Base-by-base conservation (phyloP, 1,140 invertebrate species). In the Nomia melanderi region DNA sequence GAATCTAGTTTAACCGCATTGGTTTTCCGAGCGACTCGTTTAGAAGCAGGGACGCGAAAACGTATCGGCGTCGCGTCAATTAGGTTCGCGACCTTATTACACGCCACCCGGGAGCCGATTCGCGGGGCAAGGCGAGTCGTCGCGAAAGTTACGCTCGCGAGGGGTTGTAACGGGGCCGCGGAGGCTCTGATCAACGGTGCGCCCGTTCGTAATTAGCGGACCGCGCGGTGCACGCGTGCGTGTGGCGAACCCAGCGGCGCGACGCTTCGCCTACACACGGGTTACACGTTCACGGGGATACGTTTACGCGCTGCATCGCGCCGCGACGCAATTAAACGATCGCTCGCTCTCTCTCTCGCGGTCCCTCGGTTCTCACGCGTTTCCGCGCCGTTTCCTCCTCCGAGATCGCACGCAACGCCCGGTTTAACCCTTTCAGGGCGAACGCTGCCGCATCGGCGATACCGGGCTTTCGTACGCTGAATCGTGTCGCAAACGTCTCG, bases 181-280 rank as follows among this genome's bases (percentile, higher is more conserved):
- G 9, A 41, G 41, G 56, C 23, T n/a, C 20, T 17, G 31, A 6
- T 36, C n/a, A 50, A 23, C 33, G 25, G 53, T 44, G 64, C 69
- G 71, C 56, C 78, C 66, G 66, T 72, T 77, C 50, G 76, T 86
- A 86, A 87, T 87, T 86, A 87, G 82, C 66, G 56, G 50, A 12
- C 62, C 44, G 50, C n/a, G 73, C 29, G 25, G 14, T 31, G 27
- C 29, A 23, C 14, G 36, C 23, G 1, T 41, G 78, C 50, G n/a
- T 66, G 54, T 41, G n/a, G 66, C 53, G 53, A 36, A 33, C 33
- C 47, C 53, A n/a, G 33, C 33, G 3, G 33, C 8, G 8, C 33
- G 3, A 36, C 53, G 53, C n/a, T n/a, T n/a, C n/a, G n/a, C n/a
- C n/a, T n/a, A n/a, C n/a, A n/a, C n/a, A n/a, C n/a, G n/a, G n/a